Evolutionary conservation across 2,797 vertebrate species (phyloP), one percentile per base, ranked within the genome.

Genomic region (Antrozous pallidus): DNA sequence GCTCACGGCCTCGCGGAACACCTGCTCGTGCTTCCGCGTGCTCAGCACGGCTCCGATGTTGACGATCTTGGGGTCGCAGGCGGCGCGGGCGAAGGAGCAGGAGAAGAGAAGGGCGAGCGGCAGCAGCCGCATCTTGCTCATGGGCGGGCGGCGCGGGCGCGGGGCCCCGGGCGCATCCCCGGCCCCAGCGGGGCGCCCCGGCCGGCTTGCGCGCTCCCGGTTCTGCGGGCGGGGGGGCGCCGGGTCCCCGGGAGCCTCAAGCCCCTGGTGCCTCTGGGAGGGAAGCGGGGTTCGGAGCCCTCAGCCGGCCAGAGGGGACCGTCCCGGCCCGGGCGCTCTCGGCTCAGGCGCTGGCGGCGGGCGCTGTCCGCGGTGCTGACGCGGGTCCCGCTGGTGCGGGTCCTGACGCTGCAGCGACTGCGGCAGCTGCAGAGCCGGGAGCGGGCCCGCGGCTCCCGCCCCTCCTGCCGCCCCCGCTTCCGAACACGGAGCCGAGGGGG

Each of bases 31-130:
- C 90, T 99, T 99, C 98, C 99, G 99, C 97, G 99, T 99, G 98
- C 99, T 99, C 97, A 99, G 98, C 78, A 99, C 99, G 61, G 99
- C 99, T 31, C 99, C 99, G 95, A 99, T 99, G 98, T 99, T 99
- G 80, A 99, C 99, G 85, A 99, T 98, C 97, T 99, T 99, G 82
- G 99, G 99, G 97, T 99, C 99, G 98, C 99, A 99, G 97, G 99
- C 98, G 88, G 99, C 99, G 86, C 98, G 98, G 96, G 99, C 99
- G 93, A 99, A 99, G 96, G 99, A 99, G 97, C 98, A 99, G 95
- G 98, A 99, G 96, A 99, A 97, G 74, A 99, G 98, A 98, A 98
- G 98, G 61, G 98, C 99, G 94, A 99, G 97, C 95, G 99, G 98
- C 94, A 99, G 98, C 91, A 99, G 98, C 97, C 98, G 98, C 99